A percentile compares a stretch with the other conserved stretches of the same genome.
Evolutionary conservation across 2,113 vertebrate genomes (phyloP).

Genomic region (Fukomys damarensis): DNA sequence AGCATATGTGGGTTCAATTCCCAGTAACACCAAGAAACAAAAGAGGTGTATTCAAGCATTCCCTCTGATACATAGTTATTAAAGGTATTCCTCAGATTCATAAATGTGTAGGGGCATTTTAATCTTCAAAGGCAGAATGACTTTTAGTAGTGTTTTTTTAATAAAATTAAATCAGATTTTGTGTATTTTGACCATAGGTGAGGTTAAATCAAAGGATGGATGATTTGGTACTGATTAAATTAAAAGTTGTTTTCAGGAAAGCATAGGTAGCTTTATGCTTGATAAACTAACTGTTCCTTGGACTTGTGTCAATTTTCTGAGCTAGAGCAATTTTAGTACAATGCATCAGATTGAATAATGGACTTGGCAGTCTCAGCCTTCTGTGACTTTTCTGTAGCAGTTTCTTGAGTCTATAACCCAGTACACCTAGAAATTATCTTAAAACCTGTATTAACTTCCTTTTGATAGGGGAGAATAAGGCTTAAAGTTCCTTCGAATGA

Average conservation of each 20-base stretch:
- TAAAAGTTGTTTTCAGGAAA: slow-evolving; percentile 32
- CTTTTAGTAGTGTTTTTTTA: neutral
- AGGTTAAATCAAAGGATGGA: neutral
- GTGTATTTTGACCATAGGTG: neutral
- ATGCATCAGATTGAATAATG: neutral
- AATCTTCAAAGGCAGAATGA: neutral
- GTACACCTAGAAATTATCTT: neutral
- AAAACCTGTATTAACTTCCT: neutral
- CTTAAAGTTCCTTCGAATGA: slow-evolving; percentile 17
- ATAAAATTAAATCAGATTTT: neutral
- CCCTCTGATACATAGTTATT: neutral
- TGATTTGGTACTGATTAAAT: slow-evolving; percentile 30
- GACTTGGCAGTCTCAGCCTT: neutral
- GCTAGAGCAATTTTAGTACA: neutral
- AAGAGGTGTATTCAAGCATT: neutral
- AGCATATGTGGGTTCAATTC: neutral
- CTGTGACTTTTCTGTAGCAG: neutral
- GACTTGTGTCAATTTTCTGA: slow-evolving; percentile 16
- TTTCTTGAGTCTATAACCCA: neutral
- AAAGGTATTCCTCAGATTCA: neutral
- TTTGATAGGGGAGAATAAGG: slow-evolving; percentile 18
- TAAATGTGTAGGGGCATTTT: neutral
- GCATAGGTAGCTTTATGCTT: neutral
- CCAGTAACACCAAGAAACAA: neutral
- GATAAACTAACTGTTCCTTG: neutral